Conservation (phyloP, 2,888 invertebrate species). For the Cephus spinipes region DNA sequence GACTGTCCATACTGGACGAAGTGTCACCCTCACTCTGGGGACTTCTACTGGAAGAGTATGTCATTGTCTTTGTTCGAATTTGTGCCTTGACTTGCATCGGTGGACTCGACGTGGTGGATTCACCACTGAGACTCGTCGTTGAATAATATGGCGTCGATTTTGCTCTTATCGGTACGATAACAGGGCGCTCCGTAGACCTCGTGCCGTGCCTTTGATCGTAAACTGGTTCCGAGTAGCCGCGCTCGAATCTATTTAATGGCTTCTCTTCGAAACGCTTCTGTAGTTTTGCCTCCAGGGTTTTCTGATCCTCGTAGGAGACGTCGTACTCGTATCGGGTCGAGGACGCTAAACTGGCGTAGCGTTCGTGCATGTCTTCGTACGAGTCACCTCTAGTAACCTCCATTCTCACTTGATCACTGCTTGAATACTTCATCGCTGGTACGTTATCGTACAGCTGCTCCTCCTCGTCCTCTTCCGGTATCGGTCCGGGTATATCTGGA, state of each 20-base stretch:
- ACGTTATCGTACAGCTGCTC: conserved; percentile 61
- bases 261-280: conserved; percentile 31
- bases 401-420: conserved; percentile 53
- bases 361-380: conserved; percentile 63
- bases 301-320: conserved; percentile 54
- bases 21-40: conserved; percentile 65
- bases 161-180: conserved; percentile 66
- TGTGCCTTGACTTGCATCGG: conserved; percentile 62
- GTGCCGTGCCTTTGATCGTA: conserved; percentile 59
- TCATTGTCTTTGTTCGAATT: conserved; percentile 63
- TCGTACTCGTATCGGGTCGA: conserved; percentile 55
- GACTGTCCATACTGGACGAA: conserved; percentile 65
- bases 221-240: conserved; percentile 50
- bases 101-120: conserved; percentile 69
- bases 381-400: conserved; percentile 56
- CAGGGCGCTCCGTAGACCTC: conserved; percentile 69
- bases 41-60: conserved; percentile 57
- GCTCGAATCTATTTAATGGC: conserved; percentile 32
- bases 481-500: conserved; percentile 51
- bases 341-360: conserved; percentile 52
- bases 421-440: conserved; percentile 60
- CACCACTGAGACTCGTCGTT: conserved; percentile 74
- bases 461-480: conserved; percentile 59
- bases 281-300: conserved; percentile 23
- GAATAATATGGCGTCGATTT: conserved; percentile 63